Conservation (phyloP, 2,797 vertebrate genomes). For the Pseudochirops cupreus region DNA sequence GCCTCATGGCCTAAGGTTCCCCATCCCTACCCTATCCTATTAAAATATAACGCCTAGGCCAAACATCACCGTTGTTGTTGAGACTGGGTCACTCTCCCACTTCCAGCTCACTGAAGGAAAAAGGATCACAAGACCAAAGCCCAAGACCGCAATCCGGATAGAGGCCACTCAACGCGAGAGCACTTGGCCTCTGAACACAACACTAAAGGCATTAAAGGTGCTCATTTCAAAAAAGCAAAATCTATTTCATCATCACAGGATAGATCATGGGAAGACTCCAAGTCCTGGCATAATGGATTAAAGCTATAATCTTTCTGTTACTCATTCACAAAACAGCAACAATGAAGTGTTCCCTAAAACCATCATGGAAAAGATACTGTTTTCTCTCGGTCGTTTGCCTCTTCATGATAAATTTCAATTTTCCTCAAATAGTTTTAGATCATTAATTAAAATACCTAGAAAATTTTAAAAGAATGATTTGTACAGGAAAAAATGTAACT, state of each 20-base stretch:
- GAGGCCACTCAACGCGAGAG: too few relatives aligned
- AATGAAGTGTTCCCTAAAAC: too few relatives aligned
- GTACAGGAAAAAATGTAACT: neutral
- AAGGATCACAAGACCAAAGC: too few relatives aligned
- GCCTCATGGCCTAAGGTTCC: too few relatives aligned
- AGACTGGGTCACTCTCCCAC: too few relatives aligned
- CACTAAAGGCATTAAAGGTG: neutral
- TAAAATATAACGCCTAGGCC: neutral
- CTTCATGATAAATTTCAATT: neutral
- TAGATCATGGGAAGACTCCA: neutral
- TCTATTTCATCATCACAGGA: neutral
- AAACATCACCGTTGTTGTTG: too few relatives aligned
- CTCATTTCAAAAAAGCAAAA: neutral
- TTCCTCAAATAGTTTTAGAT: neutral
- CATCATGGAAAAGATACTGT: too few relatives aligned
- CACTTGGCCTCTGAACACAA: neutral
- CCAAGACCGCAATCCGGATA: too few relatives aligned
- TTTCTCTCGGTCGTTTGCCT: neutral
- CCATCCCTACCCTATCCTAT: neutral
- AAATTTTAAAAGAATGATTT: neutral
- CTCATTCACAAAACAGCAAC: too few relatives aligned
- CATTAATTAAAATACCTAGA: neutral
- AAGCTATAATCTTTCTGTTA: neutral
- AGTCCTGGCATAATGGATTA: too few relatives aligned
- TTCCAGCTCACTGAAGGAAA: too few relatives aligned